Evolutionary conservation across 2,888 invertebrate genomes (phyloP), one percentile per base, ranked within the genome.

Genomic region (Dastarcus helophoroides): DNA sequence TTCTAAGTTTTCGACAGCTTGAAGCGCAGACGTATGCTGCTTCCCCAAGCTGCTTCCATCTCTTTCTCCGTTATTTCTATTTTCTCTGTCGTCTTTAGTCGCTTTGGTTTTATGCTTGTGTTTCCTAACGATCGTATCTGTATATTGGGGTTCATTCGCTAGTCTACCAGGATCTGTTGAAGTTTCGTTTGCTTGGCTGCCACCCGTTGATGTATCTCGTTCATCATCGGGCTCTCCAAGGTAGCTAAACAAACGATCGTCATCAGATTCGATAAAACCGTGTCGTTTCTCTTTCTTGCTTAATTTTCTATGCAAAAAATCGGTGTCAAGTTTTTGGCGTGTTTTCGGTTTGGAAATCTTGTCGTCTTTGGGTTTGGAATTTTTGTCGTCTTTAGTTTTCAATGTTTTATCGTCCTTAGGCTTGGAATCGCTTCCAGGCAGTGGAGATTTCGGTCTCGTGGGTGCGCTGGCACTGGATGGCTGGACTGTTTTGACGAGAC

Each of bases 401-500:
- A 53, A 53, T 49, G 32, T 33, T 41, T 50, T 45, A 41, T 51
- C 54, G 26, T 52, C 54, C 52, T 40, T 38, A 29, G 41, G 47
- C 48, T 37, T 53, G 54, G 46, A 41, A 29, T 27, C 29, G 7
- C 17, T 24, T 43, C 46, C 53, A 53, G 38, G 48, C 48, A 36
- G 36, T 26, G 54, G 53, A 54, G 54, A 54, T 45, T 47, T 50
- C 35, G 53, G 48, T 43, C 51, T 43, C 31, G 41, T 40, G 46
- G 46, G 50, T 40, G 42, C 44, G 40, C 48, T 41, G 48, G 52
- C 56, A 59, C 63, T 65, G 69, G 69, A 70, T 69, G 71, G 68
- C 69, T 70, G 70, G 58, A 67, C 59, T 55, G 63, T 47, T 40
- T 55, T 53, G 21, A 52, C 45, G 39, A 79, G 64, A 17, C 79